Base-by-base conservation (phyloP, 2,888 invertebrate species). In the Tenthredo mesomela region DNA sequence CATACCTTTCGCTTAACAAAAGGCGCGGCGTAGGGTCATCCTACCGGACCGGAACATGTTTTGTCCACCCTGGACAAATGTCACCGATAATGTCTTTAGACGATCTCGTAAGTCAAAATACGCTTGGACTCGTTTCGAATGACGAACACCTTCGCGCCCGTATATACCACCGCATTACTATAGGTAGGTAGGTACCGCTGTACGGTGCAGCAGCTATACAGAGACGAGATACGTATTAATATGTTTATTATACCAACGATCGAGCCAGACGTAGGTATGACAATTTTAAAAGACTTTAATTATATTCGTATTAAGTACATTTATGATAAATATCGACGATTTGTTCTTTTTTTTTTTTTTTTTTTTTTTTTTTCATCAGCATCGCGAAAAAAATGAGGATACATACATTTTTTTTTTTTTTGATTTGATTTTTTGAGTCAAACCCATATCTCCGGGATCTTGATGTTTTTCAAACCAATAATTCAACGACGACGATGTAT, bases 11-110 rank as follows among this genome's bases (percentile, higher is more conserved):
- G 92, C 92, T 92, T 91, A 91, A 93, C 93, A 93, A 93, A 93
- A 93, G 93, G 93, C 90, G 93, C 92, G 93, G 92, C 92, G 89
- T 92, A 91, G 93, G 93, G 93, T 93, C 93, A 93, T 93, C 93
- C 92, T 92, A 92, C 92, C 91, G 92, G 93, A 93, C 93, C 92
- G 92, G 93, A 92, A 93, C 92, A 93, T 93, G 92, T 93, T 92
- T 93, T 93, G 93, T 93, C 93, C 93, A 87, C 89, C 87, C 84
- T 85, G 90, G 89, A 90, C 90, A 90, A 91, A 91, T 90, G 90
- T 91, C 90, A 91, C 90, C 89, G 90, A 91, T 91, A 90, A 91
- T 91, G 89, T 88, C 88, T 89, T 89, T 86, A 87, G 87, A 87
- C 88, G 89, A 84, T 87, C 88, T 87, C 88, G 86, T 87, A 88